Conservation (phyloP, 2,888 invertebrate species). For the Stramonita haemastoma region DNA sequence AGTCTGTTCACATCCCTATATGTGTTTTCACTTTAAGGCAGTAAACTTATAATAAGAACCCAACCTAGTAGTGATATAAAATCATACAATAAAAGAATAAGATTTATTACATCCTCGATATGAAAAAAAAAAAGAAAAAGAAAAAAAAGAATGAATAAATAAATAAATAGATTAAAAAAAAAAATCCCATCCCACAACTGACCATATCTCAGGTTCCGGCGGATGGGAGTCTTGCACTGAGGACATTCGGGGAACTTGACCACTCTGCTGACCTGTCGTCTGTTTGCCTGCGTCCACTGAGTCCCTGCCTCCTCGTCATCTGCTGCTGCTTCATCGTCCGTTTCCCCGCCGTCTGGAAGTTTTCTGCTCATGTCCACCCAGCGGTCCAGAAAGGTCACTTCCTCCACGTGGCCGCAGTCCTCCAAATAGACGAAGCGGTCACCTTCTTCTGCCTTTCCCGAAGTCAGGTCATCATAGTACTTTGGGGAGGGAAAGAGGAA, state of each 20-base stretch:
- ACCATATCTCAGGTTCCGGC: constrained; percentile 81
- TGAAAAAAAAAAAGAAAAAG: no score
- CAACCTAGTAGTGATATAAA: no score
- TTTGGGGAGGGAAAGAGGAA: not conserved
- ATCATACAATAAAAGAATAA: no score
- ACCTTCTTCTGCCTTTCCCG: constrained; percentile 77
- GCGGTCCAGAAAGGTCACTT: constrained; percentile 71
- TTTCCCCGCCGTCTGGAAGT: not conserved
- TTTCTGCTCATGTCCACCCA: constrained; percentile 80
- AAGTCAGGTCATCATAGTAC: not conserved
- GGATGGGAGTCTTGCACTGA: constrained; percentile 81
- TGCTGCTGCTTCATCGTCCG: constrained; percentile 78
- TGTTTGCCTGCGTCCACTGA: no score
- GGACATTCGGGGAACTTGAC: constrained; percentile 79
- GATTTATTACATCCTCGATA: no score
- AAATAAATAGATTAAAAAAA: no score
- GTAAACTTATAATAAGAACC: no score
- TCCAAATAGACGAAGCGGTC: constrained; percentile 74
- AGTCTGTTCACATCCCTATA: no score
- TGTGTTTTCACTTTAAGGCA: no score
- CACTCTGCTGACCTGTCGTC: not conserved
- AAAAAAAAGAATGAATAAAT: no score
- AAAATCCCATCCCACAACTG: no score
- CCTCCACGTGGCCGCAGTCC: constrained; percentile 71
- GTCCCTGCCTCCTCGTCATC: constrained; percentile 6